These are phyloP conservation scores for Pegoplata infirma DNA, from an alignment of 2,888 invertebrate genomes.

Conservation along the genomic window DNA sequence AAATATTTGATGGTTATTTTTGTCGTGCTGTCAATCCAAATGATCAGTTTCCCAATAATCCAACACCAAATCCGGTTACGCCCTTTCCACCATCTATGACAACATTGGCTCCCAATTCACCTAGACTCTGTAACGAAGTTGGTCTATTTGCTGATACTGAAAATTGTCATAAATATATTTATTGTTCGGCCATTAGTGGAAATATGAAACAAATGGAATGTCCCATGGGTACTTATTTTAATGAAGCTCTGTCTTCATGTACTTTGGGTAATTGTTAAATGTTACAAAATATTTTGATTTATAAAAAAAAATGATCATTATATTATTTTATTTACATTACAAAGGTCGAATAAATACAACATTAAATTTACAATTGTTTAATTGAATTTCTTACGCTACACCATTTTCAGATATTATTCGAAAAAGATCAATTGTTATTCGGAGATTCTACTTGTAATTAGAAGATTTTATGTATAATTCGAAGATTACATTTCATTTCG, in stretches of 20 bases:
- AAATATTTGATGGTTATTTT: constrained; percentile 71
- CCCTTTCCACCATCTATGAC: not conserved
- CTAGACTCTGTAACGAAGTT: constrained; percentile 45
- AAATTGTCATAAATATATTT: constrained; percentile 74
- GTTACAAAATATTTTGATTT: too few relatives aligned
- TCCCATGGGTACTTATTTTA: constrained; percentile 72
- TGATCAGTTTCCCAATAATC: not conserved
- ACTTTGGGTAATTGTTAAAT: constrained; percentile 71
- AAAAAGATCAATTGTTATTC: too few relatives aligned
- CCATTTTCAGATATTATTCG: too few relatives aligned
- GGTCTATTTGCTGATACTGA: constrained; percentile 70
- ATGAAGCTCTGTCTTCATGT: constrained; percentile 69
- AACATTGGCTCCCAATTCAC: not conserved
- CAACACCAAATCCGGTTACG: constrained; percentile 36
- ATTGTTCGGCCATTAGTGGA: constrained; percentile 71
- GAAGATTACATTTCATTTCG: too few relatives aligned
- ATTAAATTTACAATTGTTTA: too few relatives aligned
- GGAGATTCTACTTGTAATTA: too few relatives aligned
- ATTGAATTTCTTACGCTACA: too few relatives aligned
- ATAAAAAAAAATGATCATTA: too few relatives aligned
- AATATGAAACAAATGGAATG: constrained; percentile 69
- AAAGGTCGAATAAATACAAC: too few relatives aligned
- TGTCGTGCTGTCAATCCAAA: constrained; percentile 26
- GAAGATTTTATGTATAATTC: too few relatives aligned
- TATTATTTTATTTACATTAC: too few relatives aligned